These are phyloP conservation scores for Phrynosoma platyrhinos DNA, from an alignment of 2,113 vertebrate genomes.

Conservation along the genomic window DNA sequence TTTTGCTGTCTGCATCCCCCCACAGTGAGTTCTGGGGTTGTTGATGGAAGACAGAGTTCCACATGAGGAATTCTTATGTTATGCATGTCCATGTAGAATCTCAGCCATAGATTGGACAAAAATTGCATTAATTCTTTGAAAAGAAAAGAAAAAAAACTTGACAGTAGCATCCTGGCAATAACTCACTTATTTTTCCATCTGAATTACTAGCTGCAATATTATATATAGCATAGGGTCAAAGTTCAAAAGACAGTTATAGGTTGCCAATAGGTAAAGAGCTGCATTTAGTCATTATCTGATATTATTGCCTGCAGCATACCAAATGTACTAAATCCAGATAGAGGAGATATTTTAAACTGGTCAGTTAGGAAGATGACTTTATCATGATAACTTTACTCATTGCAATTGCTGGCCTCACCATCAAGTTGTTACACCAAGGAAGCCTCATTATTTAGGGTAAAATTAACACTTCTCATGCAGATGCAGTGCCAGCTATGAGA, in stretches of 20 bases:
- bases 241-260: background rate
- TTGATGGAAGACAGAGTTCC: too few species aligned
- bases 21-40: too few species aligned
- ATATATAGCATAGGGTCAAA: accelerated
- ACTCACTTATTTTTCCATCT: background rate
- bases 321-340: background rate
- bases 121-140: background rate
- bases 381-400: constrained; percentile 6
- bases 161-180: background rate
- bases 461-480: constrained; percentile 25
- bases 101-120: too few species aligned
- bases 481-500: background rate
- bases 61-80: too few species aligned
- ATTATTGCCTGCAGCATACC: background rate
- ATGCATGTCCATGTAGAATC: too few species aligned
- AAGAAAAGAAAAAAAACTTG: background rate
- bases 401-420: accelerated
- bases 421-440: background rate
- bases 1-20: too few species aligned
- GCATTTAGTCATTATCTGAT: background rate
- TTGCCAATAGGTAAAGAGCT: background rate
- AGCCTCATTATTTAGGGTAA: constrained; percentile 16
- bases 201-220: background rate
- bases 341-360: background rate
- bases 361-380: background rate